Evolutionary conservation across 64 coral and sea anemone species (phyloP).

Genomic region (Actinia tenebrosa): DNA sequence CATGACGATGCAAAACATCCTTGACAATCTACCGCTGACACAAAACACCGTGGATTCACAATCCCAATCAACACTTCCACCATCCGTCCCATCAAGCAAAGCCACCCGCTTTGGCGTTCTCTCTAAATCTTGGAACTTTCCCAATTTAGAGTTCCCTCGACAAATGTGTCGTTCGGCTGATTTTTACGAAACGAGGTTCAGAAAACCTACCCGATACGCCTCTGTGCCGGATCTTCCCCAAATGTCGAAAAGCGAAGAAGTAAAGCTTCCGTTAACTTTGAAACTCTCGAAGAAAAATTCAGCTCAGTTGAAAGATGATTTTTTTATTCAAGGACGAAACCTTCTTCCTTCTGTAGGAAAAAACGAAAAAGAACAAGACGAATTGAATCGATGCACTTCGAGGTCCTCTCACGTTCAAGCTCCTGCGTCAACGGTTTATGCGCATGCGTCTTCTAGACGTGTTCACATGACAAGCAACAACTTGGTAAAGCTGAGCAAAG

Average conservation of each 20-base stretch:
- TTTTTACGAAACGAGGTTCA: slow-evolving; percentile 7
- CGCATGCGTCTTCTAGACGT: not conserved
- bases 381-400: not conserved
- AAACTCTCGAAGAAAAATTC: not conserved
- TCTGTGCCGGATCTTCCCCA: slow-evolving; percentile 5
- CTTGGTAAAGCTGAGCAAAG: not conserved
- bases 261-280: not conserved
- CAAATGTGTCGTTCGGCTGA: not conserved
- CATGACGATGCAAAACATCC: not conserved
- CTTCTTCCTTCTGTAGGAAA: not conserved
- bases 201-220: not conserved
- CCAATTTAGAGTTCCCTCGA: not conserved
- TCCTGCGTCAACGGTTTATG: not conserved
- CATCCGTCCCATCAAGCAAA: slow-evolving; percentile 19
- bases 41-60: not conserved
- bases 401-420: not conserved
- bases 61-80: too few species aligned
- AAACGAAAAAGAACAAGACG: not conserved
- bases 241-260: not conserved
- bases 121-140: slow-evolving; percentile 1
- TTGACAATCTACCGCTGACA: not conserved
- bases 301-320: not conserved
- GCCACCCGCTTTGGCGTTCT: not conserved
- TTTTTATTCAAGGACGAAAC: not conserved
- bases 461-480: not conserved